Percentiles rank a stretch among this genome's conserved stretches.
phyloP scores from a whole-genome alignment of 2,113 vertebrate species.

The Tringa solitaria region DNA sequence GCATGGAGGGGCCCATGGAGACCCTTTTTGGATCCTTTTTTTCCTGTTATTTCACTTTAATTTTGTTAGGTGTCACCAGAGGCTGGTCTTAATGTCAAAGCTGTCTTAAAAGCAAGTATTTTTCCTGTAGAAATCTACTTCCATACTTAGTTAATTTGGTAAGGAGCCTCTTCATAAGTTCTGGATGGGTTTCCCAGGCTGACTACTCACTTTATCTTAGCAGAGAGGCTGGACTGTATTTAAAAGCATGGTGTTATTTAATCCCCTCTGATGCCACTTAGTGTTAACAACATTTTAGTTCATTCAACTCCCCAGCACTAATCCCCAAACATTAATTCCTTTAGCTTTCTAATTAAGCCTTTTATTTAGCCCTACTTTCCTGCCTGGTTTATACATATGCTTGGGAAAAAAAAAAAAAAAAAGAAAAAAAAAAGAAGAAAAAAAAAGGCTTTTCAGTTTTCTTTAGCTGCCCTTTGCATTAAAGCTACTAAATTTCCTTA shows the following conservation, averaged over 20 bases:
- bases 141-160: neutral
- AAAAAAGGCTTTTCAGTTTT: neutral
- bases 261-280: neutral
- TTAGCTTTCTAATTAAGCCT: neutral
- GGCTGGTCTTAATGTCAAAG: neutral
- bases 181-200: neutral
- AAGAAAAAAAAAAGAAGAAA: neutral
- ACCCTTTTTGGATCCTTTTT: neutral
- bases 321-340: neutral
- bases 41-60: neutral
- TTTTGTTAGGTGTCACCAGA: neutral
- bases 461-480: neutral
- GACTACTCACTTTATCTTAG: neutral
- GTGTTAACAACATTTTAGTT: neutral
- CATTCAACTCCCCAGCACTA: neutral
- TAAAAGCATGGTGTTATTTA: neutral
- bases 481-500: slow-evolving; percentile 10
- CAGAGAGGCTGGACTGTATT: neutral
- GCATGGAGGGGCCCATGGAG: neutral
- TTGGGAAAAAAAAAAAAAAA: no score
- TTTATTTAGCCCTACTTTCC: neutral
- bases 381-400: neutral
- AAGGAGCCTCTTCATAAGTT: neutral
- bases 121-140: neutral
- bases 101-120: neutral